Conservation (phyloP, 2,888 invertebrate genomes). For the Scaptomyza tumidula region DNA sequence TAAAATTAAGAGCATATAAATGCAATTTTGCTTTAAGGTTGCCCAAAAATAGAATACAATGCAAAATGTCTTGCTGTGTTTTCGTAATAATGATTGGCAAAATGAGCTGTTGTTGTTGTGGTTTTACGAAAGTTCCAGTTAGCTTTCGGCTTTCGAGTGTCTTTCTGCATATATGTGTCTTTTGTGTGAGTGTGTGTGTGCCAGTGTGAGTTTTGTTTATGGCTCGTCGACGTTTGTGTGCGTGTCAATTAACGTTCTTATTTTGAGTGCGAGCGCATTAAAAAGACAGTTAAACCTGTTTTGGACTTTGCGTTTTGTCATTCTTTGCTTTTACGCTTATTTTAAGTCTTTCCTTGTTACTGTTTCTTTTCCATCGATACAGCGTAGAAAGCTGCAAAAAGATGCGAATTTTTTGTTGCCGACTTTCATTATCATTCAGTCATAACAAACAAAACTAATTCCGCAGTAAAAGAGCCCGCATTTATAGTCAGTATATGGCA, state of each 20-base stretch:
- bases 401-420: conserved; percentile 20
- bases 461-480: conserved; percentile 22
- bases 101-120: conserved; percentile 17
- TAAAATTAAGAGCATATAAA: conserved; percentile 37
- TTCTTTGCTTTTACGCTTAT: conserved; percentile 41
- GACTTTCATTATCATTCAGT: conserved; percentile 20
- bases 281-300: conserved; percentile 68
- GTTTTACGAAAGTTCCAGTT: conserved; percentile 72
- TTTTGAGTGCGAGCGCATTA: conserved; percentile 44
- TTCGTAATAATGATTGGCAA: conserved; percentile 32
- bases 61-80: conserved; percentile 40
- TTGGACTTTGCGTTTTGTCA: conserved; percentile 32
- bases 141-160: conserved; percentile 37
- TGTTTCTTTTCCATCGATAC: conserved; percentile 10
- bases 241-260: conserved; percentile 71
- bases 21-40: conserved; percentile 18
- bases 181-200: conserved; percentile 7
- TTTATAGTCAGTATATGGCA: conserved; percentile 6
- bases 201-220: conserved; percentile 50
- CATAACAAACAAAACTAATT: conserved; percentile 8
- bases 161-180: conserved; percentile 3
- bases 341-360: conserved; percentile 13
- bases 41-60: conserved; percentile 41
- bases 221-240: conserved; percentile 50
- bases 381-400: conserved; percentile 39